A percentile compares a stretch with the other conserved stretches of the same genome.
Evolutionary conservation across 2,888 invertebrate genomes (phyloP).

Genomic region (Drosophila atripex): DNA sequence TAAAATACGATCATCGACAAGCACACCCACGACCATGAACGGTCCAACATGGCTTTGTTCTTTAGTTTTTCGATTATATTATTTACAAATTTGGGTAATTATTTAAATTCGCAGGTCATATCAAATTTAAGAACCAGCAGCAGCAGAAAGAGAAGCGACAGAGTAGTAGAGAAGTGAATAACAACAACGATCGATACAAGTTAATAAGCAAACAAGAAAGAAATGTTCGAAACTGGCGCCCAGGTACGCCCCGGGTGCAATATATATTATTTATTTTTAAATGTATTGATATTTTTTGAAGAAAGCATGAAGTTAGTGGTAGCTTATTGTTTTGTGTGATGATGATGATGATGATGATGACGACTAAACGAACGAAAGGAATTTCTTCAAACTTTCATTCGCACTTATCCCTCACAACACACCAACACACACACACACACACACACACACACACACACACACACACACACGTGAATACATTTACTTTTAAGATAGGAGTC

Average conservation of each 20-base stretch:
- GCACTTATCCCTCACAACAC: slow-evolving; percentile 6
- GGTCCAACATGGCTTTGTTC: slow-evolving; percentile 42
- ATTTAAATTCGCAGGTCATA: slow-evolving; percentile 52
- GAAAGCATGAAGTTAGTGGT: slow-evolving; percentile 48
- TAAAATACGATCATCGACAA: slow-evolving; percentile 9
- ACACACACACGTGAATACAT: slow-evolving; percentile 26
- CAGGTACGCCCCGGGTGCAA: slow-evolving; percentile 26
- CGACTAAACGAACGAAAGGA: slow-evolving; percentile 7
- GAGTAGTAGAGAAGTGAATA: not conserved
- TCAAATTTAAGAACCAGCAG: slow-evolving; percentile 29
- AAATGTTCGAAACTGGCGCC: slow-evolving; percentile 23
- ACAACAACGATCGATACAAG: slow-evolving; percentile 3
- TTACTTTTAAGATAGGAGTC: slow-evolving; percentile 63
- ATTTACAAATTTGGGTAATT: slow-evolving; percentile 47
- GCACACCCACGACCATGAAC: slow-evolving; percentile 2
- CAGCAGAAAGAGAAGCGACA: slow-evolving; percentile 1
- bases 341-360: slow-evolving; percentile 3
- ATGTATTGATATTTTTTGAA: slow-evolving; percentile 67
- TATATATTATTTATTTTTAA: slow-evolving; percentile 73
- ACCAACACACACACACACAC: slow-evolving; percentile 12
- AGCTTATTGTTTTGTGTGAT: slow-evolving; percentile 45
- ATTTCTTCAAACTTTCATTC: slow-evolving; percentile 15
- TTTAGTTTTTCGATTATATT: slow-evolving; percentile 40
- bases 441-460: slow-evolving; percentile 3
- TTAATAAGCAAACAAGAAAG: slow-evolving; percentile 17